Base-by-base conservation (phyloP, 1,140 invertebrate species). In the Eupristina koningsbergeri region DNA sequence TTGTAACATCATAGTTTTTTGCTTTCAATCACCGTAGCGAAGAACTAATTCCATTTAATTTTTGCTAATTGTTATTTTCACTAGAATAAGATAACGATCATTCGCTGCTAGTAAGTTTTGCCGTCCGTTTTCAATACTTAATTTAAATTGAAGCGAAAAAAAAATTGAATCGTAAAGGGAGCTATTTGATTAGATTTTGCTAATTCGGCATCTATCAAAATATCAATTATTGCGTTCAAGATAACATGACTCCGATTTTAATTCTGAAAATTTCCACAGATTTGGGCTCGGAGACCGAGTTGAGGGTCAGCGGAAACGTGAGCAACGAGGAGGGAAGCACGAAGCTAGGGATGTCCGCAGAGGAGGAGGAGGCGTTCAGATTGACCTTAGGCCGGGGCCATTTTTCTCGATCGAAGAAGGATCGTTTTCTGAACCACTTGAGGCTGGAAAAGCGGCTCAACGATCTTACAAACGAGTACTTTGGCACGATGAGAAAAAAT, bases 321-420 rank as follows among this genome's bases (percentile, higher is more conserved):
- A 86, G 77, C 41, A 84, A 81, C 47, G 34, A 80, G n/a, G 86
- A 86, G 36, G 17, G 73, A 80, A 2, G 71, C 67, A 69, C 80
- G 13, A 83, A 86, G 64, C 53, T 88, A 26, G 75, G 81, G 50
- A 87, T 91, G 87, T 88, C 89, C 3, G 86, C 89, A 1, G 89
- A 87, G 3, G 89, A 91, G 34, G 89, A 91, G 78, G 89, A 88
- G 67, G 89, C 88, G 6, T 89, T 91, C 61, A 83, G 90, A 61
- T 86, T 90, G 36, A 90, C 90, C n/a, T 85, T 90, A 9, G 90
- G 89, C 22, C 84, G 90, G 7, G 90, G 90, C 19, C 84, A 90
- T 82, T 91, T 91, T 73, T 88, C 87, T 74, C 87, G 88, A 31
- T 89, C 90, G 63, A 91, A 91, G 73, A 91, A 91, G 73, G 89